Evolutionary conservation across 2,888 invertebrate species (phyloP), one percentile per base, ranked within the genome.

Genomic region (Aelia acuminata): DNA sequence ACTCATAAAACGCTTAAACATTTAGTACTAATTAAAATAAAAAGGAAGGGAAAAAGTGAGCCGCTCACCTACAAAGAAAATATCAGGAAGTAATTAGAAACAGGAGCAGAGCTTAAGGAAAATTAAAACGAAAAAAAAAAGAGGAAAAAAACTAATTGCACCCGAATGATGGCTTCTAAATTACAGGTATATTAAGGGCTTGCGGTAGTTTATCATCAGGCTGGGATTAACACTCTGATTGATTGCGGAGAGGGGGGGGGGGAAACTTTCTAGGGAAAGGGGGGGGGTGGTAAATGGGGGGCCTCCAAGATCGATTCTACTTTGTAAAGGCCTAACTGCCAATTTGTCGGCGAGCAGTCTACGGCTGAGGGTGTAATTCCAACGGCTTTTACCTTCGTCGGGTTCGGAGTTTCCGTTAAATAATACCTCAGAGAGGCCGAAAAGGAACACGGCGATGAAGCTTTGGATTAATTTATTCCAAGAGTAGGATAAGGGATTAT

Each of bases 181-280:
- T 80, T 80, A 80, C 80, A 80, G 80, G 80, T 80, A 80, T 80
- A 80, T 80, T 80, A 80, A 80, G 80, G n/a, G 80, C 43, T 47
- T 43, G 80, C 43, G 80, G 80, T n/a, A 43, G 80, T 80, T 43
- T 43, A 80, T 80, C 80, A 80, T 80, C 80, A 43, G 80, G 22
- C 43, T 43, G 80, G 43, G 80, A 80, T 80, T 80, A 80, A 80
- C 80, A 80, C 80, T 43, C 43, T 43, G 80, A 80, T 47, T 39
- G 39, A 80, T 80, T 43, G 80, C 43, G 43, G n/a, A n/a, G n/a
- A n/a, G n/a, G n/a, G n/a, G n/a, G n/a, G n/a, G n/a, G 43, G 43
- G 43, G 35, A 2, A 80, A 39, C 43, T 80, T 80, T 39, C n/a
- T 47, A 15, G 43, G 22, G 43, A n/a, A 22, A 47, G 43, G 43